phyloP scores from a whole-genome alignment of 2,113 vertebrate genomes.

The Misgurnus anguillicaudatus region DNA sequence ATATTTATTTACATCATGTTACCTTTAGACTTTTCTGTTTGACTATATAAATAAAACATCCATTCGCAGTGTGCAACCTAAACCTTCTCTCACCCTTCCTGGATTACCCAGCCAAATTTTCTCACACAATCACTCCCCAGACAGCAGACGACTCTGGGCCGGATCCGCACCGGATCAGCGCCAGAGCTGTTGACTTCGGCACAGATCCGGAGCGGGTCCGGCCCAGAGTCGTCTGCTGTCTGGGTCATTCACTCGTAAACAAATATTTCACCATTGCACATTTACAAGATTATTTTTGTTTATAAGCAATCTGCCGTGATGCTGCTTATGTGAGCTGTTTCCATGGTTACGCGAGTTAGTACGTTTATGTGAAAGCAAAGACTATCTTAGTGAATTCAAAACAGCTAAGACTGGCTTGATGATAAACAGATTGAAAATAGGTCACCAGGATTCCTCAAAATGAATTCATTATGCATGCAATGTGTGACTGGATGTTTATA shows the following conservation, averaged over 20 bases:
- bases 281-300: slow-evolving; percentile 19
- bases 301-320: slow-evolving; percentile 31
- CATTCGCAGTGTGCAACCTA: background rate
- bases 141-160: no score
- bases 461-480: slow-evolving; percentile 18
- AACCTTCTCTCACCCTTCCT: background rate
- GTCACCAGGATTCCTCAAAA: slow-evolving; percentile 71
- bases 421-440: slow-evolving; percentile 86
- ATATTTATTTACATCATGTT: no score
- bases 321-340: slow-evolving; percentile 66
- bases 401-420: slow-evolving; percentile 66
- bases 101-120: background rate
- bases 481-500: slow-evolving; percentile 23
- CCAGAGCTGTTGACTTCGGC: no score
- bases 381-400: slow-evolving; percentile 46
- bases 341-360: slow-evolving; percentile 89
- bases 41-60: background rate
- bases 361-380: slow-evolving; percentile 71
- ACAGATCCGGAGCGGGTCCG: no score
- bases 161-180: no score
- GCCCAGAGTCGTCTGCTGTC: no score
- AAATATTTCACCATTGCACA: slow-evolving; percentile 6
- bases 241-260: slow-evolving; percentile 5
- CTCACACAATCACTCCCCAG: background rate
- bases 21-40: background rate